Base-by-base conservation (phyloP, 2,797 vertebrate genomes). In the Sebastes nivosus region DNA sequence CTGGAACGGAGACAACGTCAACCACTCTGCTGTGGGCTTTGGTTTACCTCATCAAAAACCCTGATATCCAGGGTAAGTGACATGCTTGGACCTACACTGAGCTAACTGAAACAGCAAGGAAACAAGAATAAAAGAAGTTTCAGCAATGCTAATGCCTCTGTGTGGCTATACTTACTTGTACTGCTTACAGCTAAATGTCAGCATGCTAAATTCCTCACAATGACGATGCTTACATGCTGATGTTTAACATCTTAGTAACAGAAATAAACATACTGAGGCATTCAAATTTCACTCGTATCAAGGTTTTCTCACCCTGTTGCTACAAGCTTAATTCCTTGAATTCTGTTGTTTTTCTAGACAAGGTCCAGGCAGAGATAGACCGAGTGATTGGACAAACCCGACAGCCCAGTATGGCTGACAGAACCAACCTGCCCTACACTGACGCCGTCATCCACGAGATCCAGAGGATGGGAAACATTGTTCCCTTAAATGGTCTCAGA, bases 1-100 rank as follows among this genome's bases (percentile, higher is more conserved):
- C 96, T 0, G 97, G 97, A 30, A 97, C 96, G 0, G 97, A 97
- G 84, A 97, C 97, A 30, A 96, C 96, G 0, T 89, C 95, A 8
- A 94, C 95, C 0, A 96, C 96, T 0, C 18, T 97, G 34, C 94
- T 91, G 79, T 97, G 97, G 97, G 96, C 83, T 52, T 65, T 98
- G 66, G 80, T 97, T 0, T 97, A 91, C n/a, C 93, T 97, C 90
- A 93, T 94, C 29, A 34, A 77, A 0, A 0, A 96, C 32, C 97
- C 96, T 0, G 95, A 97, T 9, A 86, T 97, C 52, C 96, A 97
- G 92, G 94, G 97, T 97, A 85, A 69, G 93, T 61, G 30, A 52
- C 29, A 29, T 25, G 11, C 4, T 6, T 2, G 4, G 36, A 12
- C 36, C 36, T 36, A 36, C 36, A 36, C 0, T 36, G 36, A 12